Evolutionary conservation across 2,888 invertebrate species (phyloP).

Genomic region (Vandiemenella viatica): DNA sequence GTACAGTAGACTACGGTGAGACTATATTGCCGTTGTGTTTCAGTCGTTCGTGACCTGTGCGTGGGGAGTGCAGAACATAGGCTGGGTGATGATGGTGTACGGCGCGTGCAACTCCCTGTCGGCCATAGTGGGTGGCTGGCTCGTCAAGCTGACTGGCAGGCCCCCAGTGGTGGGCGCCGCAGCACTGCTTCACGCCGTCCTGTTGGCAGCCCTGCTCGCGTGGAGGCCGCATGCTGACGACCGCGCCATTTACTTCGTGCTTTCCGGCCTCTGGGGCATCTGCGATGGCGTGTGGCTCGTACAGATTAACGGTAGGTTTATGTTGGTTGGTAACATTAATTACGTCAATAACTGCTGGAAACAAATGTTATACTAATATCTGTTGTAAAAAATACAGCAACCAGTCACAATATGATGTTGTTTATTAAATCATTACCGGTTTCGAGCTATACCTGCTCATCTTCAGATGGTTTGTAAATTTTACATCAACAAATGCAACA

Average conservation of each 20-base stretch:
- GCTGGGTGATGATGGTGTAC: constrained; percentile 87
- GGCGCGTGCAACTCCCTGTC: constrained; percentile 79
- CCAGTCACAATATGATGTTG: too few relatives aligned
- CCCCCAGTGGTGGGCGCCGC: constrained; percentile 63
- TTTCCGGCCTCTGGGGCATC: constrained; percentile 76
- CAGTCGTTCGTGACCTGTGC: constrained; percentile 76
- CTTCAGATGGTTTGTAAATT: too few relatives aligned
- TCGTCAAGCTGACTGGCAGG: constrained; percentile 67
- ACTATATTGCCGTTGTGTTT: too few relatives aligned
- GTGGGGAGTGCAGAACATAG: constrained; percentile 79
- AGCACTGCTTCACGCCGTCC: constrained; percentile 49
- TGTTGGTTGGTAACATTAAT: too few relatives aligned
- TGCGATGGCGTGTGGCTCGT: constrained; percentile 86
- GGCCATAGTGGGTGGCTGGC: constrained; percentile 61
- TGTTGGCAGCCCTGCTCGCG: constrained; percentile 48
- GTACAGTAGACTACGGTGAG: too few relatives aligned
- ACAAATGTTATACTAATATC: too few relatives aligned
- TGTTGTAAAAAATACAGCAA: too few relatives aligned
- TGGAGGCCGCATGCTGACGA: constrained; percentile 60
- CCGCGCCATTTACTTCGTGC: constrained; percentile 54
- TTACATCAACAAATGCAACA: too few relatives aligned
- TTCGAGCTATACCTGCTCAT: too few relatives aligned
- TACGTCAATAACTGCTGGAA: too few relatives aligned
- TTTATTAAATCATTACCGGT: too few relatives aligned
- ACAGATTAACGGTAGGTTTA: constrained; percentile 69